Percentiles rank a stretch among this genome's conserved stretches.
Conservation (phyloP, 1,140 invertebrate species). For the Micrasema minimum region DNA sequence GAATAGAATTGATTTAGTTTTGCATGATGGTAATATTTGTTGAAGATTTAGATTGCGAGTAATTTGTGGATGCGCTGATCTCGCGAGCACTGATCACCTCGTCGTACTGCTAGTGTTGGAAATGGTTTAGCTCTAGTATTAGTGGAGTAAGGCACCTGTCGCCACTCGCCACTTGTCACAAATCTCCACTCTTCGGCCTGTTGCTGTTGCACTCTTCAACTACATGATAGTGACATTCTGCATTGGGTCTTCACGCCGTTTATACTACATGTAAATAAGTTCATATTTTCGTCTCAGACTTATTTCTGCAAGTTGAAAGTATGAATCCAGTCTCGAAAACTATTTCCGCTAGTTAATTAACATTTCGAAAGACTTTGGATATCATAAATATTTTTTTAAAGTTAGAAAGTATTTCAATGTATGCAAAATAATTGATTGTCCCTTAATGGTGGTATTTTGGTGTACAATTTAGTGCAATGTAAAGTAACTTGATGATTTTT, state of each 20-base stretch:
- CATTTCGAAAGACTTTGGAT: slow-evolving; percentile 30
- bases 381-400: slow-evolving; percentile 18
- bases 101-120: no score
- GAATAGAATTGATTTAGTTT: no score
- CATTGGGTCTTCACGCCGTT: background rate
- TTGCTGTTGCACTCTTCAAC: slow-evolving; percentile 12
- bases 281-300: slow-evolving; percentile 24
- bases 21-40: no score
- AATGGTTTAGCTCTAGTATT: no score
- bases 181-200: background rate
- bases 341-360: slow-evolving; percentile 21
- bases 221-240: slow-evolving; percentile 2
- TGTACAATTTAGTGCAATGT: slow-evolving; percentile 16
- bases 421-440: slow-evolving; percentile 3
- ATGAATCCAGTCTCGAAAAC: slow-evolving; percentile 8
- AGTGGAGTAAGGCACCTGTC: background rate
- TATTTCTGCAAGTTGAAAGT: slow-evolving; percentile 9
- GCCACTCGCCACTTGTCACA: background rate
- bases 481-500: slow-evolving; percentile 21
- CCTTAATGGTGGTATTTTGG: background rate
- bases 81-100: no score
- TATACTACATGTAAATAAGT: slow-evolving; percentile 2
- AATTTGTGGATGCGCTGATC: no score
- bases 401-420: background rate
- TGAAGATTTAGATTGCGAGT: no score